phyloP scores from a whole-genome alignment of 2,888 invertebrate genomes.

The Doris montereyensis region DNA sequence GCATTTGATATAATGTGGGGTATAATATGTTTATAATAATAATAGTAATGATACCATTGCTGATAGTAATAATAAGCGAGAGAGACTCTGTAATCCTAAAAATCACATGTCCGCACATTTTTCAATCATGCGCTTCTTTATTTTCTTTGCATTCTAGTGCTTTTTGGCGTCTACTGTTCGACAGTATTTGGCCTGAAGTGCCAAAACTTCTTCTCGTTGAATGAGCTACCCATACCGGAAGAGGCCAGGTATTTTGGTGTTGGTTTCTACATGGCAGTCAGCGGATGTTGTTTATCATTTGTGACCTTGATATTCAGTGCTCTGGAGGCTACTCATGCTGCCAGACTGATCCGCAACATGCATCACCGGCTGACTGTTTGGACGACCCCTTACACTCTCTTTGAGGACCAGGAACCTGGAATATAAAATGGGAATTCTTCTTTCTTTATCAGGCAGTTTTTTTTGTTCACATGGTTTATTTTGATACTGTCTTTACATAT shows the following conservation, averaged over 20 bases:
- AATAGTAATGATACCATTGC: no score
- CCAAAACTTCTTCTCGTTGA: constrained; percentile 38
- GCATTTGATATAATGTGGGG: no score
- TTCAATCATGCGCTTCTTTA: neutral
- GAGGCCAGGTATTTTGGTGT: constrained; percentile 37
- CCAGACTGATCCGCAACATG: constrained; percentile 45
- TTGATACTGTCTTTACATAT: neutral
- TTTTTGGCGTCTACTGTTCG: constrained; percentile 38
- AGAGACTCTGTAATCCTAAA: no score
- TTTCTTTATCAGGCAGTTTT: neutral
- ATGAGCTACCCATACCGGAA: constrained; percentile 15
- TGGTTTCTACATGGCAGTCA: constrained; percentile 44
- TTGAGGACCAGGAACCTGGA: constrained; percentile 47
- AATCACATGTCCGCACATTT: neutral
- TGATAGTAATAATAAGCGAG: no score
- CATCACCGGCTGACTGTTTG: constrained; percentile 47
- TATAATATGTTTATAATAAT: no score
- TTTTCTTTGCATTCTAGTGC: constrained; percentile 39
- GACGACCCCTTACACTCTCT: constrained; percentile 49
- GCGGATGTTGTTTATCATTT: constrained; percentile 41
- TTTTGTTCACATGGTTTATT: neutral
- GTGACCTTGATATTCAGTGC: constrained; percentile 41
- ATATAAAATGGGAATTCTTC: neutral
- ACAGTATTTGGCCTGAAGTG: constrained; percentile 44
- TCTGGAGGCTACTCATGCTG: constrained; percentile 48